Conservation (phyloP, 1,140 invertebrate genomes). For the Cyrtorhinus lividipennis region DNA sequence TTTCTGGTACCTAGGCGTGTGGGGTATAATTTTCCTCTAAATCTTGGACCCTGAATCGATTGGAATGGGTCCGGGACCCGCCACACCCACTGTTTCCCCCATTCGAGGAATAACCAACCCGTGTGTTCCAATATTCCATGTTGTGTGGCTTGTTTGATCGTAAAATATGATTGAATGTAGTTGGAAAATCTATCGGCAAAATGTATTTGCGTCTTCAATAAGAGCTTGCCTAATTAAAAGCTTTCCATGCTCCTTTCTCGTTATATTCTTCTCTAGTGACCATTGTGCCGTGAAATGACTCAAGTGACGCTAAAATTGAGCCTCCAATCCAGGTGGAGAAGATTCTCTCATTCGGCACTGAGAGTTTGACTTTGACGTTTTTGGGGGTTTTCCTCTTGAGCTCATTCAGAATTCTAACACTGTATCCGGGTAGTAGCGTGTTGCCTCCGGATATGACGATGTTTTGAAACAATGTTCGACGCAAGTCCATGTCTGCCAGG, state of each 20-base stretch:
- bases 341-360: background rate
- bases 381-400: background rate
- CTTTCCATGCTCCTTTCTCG: background rate
- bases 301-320: background rate
- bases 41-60: no score
- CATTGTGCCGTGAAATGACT: background rate
- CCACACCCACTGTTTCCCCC: no score
- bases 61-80: no score
- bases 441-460: background rate
- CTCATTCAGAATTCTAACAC: background rate
- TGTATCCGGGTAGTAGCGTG: background rate
- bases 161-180: no score
- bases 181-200: no score
- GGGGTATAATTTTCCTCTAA: no score
- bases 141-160: no score
- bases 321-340: background rate
- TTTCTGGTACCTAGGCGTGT: no score
- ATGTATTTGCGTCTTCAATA: no score
- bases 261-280: background rate
- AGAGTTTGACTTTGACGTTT: background rate
- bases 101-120: no score
- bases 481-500: background rate
- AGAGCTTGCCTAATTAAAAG: no score
- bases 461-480: background rate
- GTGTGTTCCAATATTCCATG: no score